Percentiles rank a stretch among this genome's conserved stretches.
Conservation (phyloP, 2,888 invertebrate genomes). For the Phaonia tiefii region DNA sequence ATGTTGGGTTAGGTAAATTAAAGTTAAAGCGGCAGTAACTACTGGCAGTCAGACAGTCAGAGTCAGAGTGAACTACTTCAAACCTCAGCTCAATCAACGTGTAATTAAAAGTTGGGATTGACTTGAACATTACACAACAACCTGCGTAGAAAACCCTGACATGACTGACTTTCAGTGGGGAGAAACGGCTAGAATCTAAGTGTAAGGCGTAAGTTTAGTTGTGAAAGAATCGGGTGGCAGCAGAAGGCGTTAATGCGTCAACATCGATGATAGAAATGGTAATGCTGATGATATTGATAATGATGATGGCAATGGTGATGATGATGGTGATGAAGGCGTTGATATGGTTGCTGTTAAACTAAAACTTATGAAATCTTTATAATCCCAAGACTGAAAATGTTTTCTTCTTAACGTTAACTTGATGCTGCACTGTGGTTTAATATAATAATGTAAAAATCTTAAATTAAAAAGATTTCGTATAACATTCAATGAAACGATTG, state of each 20-base stretch:
- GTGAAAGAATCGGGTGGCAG: too few relatives aligned
- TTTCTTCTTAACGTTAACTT: not conserved
- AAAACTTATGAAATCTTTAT: slow-evolving; percentile 7
- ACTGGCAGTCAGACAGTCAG: not conserved
- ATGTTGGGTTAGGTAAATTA: not conserved
- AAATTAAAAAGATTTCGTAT: too few relatives aligned
- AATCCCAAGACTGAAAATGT: not conserved
- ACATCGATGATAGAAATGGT: not conserved
- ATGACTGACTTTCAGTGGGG: not conserved
- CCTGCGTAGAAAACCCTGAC: slow-evolving; percentile 46
- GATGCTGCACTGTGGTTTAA: not conserved
- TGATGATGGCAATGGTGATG: not conserved
- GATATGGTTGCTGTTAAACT: not conserved
- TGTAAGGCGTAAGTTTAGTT: not conserved
- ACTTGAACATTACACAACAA: slow-evolving; percentile 52
- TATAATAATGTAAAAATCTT: too few relatives aligned
- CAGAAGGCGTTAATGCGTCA: slow-evolving; percentile 31
- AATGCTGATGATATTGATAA: not conserved
- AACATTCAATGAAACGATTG: too few relatives aligned
- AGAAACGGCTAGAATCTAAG: not conserved
- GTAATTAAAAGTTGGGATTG: slow-evolving; percentile 59
- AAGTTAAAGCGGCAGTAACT: too few relatives aligned
- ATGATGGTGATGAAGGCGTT: too few relatives aligned
- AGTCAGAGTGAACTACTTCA: slow-evolving; percentile 24
- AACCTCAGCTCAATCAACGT: slow-evolving; percentile 40